Conservation (phyloP, 2,797 vertebrate genomes). For the Falco concolor region DNA sequence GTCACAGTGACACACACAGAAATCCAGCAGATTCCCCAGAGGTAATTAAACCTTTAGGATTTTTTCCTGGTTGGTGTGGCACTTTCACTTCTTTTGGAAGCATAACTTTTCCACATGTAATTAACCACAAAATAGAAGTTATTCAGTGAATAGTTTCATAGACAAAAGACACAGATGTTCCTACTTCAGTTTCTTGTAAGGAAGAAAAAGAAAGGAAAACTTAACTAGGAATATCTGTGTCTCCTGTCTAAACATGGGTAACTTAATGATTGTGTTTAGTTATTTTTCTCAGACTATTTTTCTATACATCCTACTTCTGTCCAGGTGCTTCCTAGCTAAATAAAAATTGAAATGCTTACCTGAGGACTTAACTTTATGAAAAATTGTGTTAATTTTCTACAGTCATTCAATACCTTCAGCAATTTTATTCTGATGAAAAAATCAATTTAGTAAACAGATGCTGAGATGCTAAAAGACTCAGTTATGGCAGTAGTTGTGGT, state of each 20-base stretch:
- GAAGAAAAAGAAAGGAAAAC: neutral
- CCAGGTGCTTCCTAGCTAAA: neutral
- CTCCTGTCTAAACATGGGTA: neutral
- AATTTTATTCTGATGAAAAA: neutral
- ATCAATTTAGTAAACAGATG: neutral
- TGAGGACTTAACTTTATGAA: neutral
- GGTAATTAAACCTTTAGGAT: neutral
- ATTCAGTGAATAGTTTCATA: neutral
- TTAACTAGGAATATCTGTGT: neutral
- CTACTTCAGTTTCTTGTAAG: neutral
- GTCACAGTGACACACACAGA: neutral
- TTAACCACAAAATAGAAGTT: neutral
- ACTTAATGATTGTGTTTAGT: neutral
- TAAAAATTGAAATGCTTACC: neutral
- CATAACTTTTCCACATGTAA: neutral
- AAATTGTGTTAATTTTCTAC: neutral
- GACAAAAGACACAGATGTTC: neutral
- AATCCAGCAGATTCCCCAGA: neutral
- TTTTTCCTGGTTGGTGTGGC: neutral
- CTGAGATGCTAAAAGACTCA: neutral
- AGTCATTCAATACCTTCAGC: neutral
- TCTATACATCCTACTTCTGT: neutral
- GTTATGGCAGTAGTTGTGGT: neutral
- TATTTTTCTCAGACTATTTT: neutral
- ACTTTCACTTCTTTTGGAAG: neutral